Base-by-base conservation (phyloP, 2,113 vertebrate species). In the Pterocles orientalis region DNA sequence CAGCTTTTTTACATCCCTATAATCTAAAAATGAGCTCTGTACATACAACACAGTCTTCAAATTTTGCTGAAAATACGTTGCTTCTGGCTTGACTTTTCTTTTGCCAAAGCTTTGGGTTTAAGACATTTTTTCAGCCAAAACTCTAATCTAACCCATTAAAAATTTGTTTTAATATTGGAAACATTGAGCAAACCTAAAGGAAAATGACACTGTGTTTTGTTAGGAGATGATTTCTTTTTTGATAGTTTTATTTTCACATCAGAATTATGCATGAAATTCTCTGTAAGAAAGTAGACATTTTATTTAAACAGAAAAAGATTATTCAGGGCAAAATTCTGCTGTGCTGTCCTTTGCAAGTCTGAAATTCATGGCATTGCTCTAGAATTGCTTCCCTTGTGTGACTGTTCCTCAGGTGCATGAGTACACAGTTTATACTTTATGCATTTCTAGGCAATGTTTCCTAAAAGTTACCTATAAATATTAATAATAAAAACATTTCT, bases 51-150 rank as follows among this genome's bases (percentile, higher is more conserved):
- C 3, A 54, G 5, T 11, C 23, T 90, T 45, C 23, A 80, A 61
- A 43, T 92, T 76, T 90, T 33, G 31, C 29, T 90, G 62, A 73
- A 91, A 95, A 72, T 41, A 31, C 3, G 12, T 57, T 85, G 17
- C 10, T 91, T 92, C 57, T 93, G 36, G 14, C 3, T 69, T 90
- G 70, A 81, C 19, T 88, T 69, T 93, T 92, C 64, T 92, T 68
- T 33, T 39, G 58, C n/a, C 54, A 80, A 39, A 87, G 2, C 16
- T 77, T 91, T 66, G 15, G 9, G 15, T 65, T 21, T 43, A 50
- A 79, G 7, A 65, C 7, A 14, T 28, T 53, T 89, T 94, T 91
- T 53, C 33, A 91, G 18, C 4, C 21, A 87, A 79, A 88, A 1
- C 7, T 50, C 14, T 79, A 73, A 77, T 45, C 11, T 50, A 75